Evolutionary conservation across 2,888 invertebrate species (phyloP), one percentile per base, ranked within the genome.

Genomic region (Ernsta delagoae): DNA sequence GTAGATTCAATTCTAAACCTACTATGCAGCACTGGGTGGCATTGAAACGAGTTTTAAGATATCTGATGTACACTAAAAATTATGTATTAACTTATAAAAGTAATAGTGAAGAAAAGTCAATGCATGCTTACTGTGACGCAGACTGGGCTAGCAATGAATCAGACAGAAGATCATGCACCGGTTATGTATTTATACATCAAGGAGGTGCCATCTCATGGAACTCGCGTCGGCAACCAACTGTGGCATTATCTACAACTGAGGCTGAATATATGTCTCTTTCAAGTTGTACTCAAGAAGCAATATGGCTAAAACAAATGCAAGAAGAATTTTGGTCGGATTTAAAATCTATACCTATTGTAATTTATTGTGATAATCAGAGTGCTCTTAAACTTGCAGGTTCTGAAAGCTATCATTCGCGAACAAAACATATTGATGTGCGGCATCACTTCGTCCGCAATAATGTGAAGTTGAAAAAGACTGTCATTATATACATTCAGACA

Each of bases 131-230:
- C 68, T 76, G 75, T 62, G 79, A 79, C 59, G 60, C 79, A 2
- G 78, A 79, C 16, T 79, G 78, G 78, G 78, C 78, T 1, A 70
- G 7, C 5, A 43, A 70, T 39, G 34, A n/a, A 7, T 48, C 12
- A 16, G 74, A 75, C 16, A 50, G 76, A 60, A 73, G 73, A 54
- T 77, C 75, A 0, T 76, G 76, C 39, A 72, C 77, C 1, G 78
- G 79, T 5, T 79, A 76, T 43, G 59, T 65, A 8, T 79, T 78
- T 70, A 5, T 77, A 0, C 75, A 75, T 70, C 77, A 79, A 71
- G 77, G 76, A 67, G 78, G 74, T 34, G 56, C 75, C 7, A 75
- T 79, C 34, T 60, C 67, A n/a, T 82, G 79, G 79, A 67, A 59
- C 5, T 79, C 79, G 9, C 72, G 61, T 43, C 71, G 70, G 3